Conservation (phyloP, 2,113 vertebrate genomes). For the Acanthochromis polyacanthus region DNA sequence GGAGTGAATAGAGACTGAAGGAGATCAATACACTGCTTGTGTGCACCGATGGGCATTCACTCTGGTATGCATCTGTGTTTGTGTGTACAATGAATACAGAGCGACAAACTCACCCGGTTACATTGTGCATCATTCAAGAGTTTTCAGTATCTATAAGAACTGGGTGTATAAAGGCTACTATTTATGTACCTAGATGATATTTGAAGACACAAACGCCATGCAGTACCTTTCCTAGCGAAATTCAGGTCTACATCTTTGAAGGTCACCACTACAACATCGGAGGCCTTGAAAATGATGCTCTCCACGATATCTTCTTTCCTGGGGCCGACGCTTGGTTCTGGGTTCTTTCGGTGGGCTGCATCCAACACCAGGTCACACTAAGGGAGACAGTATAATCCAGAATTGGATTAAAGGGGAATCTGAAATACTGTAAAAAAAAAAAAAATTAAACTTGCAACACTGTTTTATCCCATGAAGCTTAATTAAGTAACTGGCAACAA, state of each 20-base stretch:
- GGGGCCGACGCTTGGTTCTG: slow-evolving; percentile 90
- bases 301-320: slow-evolving; percentile 97
- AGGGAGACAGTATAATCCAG: slow-evolving; percentile 50
- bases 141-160: neutral
- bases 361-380: slow-evolving; percentile 98
- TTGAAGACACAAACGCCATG: slow-evolving; percentile 21
- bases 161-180: neutral
- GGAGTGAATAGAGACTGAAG: slow-evolving; percentile 47
- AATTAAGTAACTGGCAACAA: neutral
- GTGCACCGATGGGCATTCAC: slow-evolving; percentile 25
- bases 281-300: slow-evolving; percentile 97
- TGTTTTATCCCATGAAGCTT: neutral
- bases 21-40: slow-evolving; percentile 36
- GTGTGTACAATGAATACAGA: slow-evolving; percentile 24
- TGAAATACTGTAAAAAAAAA: slow-evolving; percentile 17
- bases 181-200: neutral
- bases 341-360: slow-evolving; percentile 94
- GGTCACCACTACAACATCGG: slow-evolving; percentile 95
- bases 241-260: slow-evolving; percentile 98
- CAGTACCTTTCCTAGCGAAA: slow-evolving; percentile 95
- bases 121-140: neutral
- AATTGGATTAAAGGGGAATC: slow-evolving; percentile 7
- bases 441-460: neutral
- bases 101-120: slow-evolving; percentile 9
- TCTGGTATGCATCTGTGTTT: slow-evolving; percentile 21